A percentile compares a stretch with the other conserved stretches of the same genome.
These are phyloP conservation scores for Penaeus indicus DNA, from an alignment of 1,140 invertebrate species.

Conservation along the genomic window DNA sequence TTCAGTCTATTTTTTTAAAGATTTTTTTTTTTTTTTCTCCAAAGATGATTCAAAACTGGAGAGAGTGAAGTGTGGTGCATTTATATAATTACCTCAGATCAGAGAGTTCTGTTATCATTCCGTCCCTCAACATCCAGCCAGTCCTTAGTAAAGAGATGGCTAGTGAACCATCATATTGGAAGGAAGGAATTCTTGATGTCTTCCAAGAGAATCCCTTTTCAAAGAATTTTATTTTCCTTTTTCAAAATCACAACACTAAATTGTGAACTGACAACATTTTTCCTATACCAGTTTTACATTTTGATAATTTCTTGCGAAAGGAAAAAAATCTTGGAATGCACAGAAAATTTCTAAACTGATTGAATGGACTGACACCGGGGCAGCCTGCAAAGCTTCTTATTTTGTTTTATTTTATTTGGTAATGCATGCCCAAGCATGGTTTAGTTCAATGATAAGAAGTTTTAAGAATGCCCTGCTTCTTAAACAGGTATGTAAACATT, in stretches of 20 bases:
- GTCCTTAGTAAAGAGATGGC: constrained; percentile 19
- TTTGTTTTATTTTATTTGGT: constrained; percentile 47
- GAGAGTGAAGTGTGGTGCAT: constrained; percentile 43
- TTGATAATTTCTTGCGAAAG: too few relatives aligned
- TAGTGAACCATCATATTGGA: constrained; percentile 54
- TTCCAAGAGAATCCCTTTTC: too few relatives aligned
- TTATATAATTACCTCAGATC: constrained; percentile 1
- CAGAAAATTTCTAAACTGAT: background rate
- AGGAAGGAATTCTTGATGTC: constrained; percentile 18
- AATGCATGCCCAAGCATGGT: constrained; percentile 56
- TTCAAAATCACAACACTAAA: too few relatives aligned
- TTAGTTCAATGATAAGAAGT: constrained; percentile 51
- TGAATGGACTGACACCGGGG: background rate
- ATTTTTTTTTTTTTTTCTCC: background rate
- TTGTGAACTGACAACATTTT: background rate
- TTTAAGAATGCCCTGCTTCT: constrained; percentile 61
- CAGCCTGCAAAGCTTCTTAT: constrained; percentile 58
- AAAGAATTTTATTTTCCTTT: too few relatives aligned
- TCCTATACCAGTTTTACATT: background rate
- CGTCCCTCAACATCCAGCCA: background rate
- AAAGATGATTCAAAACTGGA: background rate
- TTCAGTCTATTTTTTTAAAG: background rate
- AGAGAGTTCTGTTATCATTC: background rate
- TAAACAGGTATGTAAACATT: constrained; percentile 58
- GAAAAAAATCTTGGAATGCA: too few relatives aligned